Base-by-base conservation (phyloP, 2,113 vertebrate species). In the Clinocottus analis region DNA sequence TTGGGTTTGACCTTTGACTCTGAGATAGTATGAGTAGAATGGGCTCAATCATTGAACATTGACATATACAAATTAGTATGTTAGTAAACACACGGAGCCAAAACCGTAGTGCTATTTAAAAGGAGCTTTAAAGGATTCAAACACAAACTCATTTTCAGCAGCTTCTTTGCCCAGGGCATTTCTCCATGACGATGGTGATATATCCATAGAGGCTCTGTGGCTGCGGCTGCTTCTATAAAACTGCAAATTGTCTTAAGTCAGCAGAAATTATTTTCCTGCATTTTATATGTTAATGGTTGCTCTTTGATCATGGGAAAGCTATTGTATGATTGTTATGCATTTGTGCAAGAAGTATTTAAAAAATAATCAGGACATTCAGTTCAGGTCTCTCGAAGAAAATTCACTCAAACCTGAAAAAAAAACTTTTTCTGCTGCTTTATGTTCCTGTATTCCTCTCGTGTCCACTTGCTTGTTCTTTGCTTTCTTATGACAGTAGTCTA, bases 1-100 rank as follows among this genome's bases (percentile, higher is more conserved):
- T 85, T 80, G 39, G 37, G 27, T 60, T 78, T 85, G 87, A 91
- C 85, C 33, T 85, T 77, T 86, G 87, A 90, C 85, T 83, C 35
- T 35, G 56, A 55, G 68, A 35, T 72, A 79, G 76, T 43, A 75
- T 29, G 65, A 90, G 80, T 55, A 92, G 19, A 82, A 80, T 49
- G 65, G 43, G 33, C 21, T 75, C 76, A 86, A 88, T 93, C 84
- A 89, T 49, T 63, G 27, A 59, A 59, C 85, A 41, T 17, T 58
- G 85, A 90, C 82, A 51, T 16, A 85, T 86, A 75, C 60, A 76
- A 79, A 86, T 85, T 67, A 67, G 43, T 62, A 51, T 56, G 56
- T 59, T 68, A 85, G 63, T 41, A 55, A 84, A 80, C 70, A 69
- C 25, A 23, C 61, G 2, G 43, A 76, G 74, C 72, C 68, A 59